Evolutionary conservation across 53 echinoderm and acorn worm genomes (phyloP), one percentile per base, ranked within the genome.

Genomic region (Zoroaster sp.): DNA sequence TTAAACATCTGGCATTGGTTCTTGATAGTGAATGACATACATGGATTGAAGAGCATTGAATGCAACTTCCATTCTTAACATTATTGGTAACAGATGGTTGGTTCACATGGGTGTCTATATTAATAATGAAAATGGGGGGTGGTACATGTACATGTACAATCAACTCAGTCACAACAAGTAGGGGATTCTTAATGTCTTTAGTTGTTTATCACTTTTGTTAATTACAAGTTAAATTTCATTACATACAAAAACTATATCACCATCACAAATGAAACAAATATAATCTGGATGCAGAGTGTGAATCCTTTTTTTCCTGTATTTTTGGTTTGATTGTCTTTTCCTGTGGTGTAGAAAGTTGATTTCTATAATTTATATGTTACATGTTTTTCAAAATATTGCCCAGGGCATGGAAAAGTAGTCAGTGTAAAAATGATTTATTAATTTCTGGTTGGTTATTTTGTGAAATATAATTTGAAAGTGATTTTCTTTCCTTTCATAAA

Each of bases 31-130:
- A 13, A 52, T 77, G 39, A 17, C 20, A 34, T 12, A 39, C 38
- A 40, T 72, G 40, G 72, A 35, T 37, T 72, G 40, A 20, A 20
- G 40, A 38, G 8, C 36, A 40, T 35, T 38, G 35, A 38, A 40
- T 40, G 37, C 20, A 14, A 36, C 35, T 36, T 78, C 40, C 54
- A 78, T 55, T 54, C 65, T 74, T n/a, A 33, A 45, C 39, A 17
- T 65, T 21, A 80, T 80, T 80, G 66, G 80, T 25, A 80, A 80
- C 80, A 80, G 80, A 80, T 80, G 80, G 80, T 80, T 80, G 66
- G 65, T 80, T 80, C 80, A 39, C 80, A 80, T 66, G 66, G 28
- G 66, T 32, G 28, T 77, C 77, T 77, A 33, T 44, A 17, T 33
- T 46, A 77, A 46, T 80, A 28, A 59, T 59, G 63, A 59, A 59